Conservation (phyloP, 2,888 invertebrate species). For the Zhuqinia jingwanae region DNA sequence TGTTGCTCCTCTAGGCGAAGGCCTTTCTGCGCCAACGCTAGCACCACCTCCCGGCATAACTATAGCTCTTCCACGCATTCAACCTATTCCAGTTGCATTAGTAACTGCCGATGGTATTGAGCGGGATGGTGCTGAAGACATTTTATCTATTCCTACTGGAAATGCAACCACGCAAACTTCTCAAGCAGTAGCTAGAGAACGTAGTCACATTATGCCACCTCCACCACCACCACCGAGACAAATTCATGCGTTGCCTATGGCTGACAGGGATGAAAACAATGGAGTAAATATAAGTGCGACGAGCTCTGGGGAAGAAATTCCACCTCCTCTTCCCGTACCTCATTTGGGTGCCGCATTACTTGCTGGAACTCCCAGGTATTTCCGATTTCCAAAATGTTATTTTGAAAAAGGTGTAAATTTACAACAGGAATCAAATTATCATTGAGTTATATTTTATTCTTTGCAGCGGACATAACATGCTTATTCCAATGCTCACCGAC, state of each 20-base stretch:
- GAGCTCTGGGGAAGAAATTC: slow-evolving; percentile 73
- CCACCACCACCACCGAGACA: slow-evolving; percentile 45
- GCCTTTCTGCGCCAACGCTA: background rate
- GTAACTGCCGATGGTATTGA: background rate
- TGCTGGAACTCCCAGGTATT: slow-evolving; percentile 75
- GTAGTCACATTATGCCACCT: slow-evolving; percentile 14
- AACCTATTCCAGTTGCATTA: background rate
- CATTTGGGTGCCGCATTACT: slow-evolving; percentile 69
- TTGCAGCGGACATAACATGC: slow-evolving; percentile 76
- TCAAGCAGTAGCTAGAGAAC: background rate
- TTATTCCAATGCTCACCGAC: slow-evolving; percentile 77
- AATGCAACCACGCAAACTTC: slow-evolving; percentile 51
- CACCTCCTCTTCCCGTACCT: slow-evolving; percentile 58
- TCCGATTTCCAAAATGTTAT: background rate
- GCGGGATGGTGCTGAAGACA: slow-evolving; percentile 10
- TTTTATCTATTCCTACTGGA: slow-evolving; percentile 21
- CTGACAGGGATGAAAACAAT: slow-evolving; percentile 52
- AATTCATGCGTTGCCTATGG: background rate
- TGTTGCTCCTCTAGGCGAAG: too few species aligned
- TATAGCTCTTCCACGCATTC: slow-evolving; percentile 41
- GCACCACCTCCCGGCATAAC: slow-evolving; percentile 25
- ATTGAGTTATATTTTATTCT: too few species aligned
- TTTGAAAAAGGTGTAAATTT: too few species aligned
- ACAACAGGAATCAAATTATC: too few species aligned
- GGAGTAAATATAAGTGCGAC: slow-evolving; percentile 69